Evolutionary conservation across 1,140 invertebrate species (phyloP), one percentile per base, ranked within the genome.

Genomic region (Acromyrmex charruanus): DNA sequence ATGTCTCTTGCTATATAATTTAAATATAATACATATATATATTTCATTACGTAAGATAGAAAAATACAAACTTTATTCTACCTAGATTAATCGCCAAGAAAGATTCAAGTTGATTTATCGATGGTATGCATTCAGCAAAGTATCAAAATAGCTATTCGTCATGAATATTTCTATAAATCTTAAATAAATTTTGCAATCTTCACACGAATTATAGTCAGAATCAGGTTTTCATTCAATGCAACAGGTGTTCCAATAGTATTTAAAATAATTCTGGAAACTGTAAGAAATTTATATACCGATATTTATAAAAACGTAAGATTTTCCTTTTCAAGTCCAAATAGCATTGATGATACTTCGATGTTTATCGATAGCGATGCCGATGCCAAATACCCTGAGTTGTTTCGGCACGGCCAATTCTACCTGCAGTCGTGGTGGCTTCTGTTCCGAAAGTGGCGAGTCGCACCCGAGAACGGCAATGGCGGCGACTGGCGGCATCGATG

Each of bases 361-460:
- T 6, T 77, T 28, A 21, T 49, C 44, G 25, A 16, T 58, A 39
- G 12, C 18, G 21, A 69, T 44, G 31, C 5, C 14, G 16, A 25
- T 81, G 58, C 5, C 21, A 49, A 16, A 16, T 58, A 28, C 5
- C 9, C 44, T 21, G 75, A 59, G 39, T 0, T 16, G 10, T 9
- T 12, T 18, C 16, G 16, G 28, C 16, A 28, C 5, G 2, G 28
- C 6, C 49, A 10, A 53, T 25, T 3, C 1, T 16, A 53, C 14
- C 66, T 39, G 49, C 25, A 21, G 3, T 9, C 61, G 7, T 35
- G 14, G 4, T 55, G 65, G 61, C 49, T 51, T 63, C 61, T n/a
- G 66, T 55, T 72, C 12, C 77, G 85, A 77, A 91, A 91, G 74
- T 77, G 86, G 61, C 77, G 86, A 75, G 53, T 88, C 82, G 77